These are phyloP conservation scores for Stichodactyla helianthus DNA, from an alignment of 64 coral and sea anemone species.

Conservation along the genomic window DNA sequence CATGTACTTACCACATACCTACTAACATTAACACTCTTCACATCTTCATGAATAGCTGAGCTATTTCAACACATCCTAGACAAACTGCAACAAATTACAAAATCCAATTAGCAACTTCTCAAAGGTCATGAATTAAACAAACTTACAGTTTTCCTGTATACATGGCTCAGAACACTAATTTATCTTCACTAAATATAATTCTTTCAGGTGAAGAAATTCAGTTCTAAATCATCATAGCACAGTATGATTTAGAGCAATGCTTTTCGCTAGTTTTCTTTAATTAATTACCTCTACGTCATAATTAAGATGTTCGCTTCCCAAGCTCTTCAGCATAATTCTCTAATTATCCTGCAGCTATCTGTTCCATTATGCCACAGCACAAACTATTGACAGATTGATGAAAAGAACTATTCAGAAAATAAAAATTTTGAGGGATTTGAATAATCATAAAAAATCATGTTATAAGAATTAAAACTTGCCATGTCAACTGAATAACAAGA, in stretches of 20 bases:
- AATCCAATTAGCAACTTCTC: neutral
- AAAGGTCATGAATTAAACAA: neutral
- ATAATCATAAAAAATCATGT: no score
- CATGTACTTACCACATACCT: no score
- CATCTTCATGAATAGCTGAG: neutral
- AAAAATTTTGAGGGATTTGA: no score
- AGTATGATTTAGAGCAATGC: neutral
- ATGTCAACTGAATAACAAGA: no score
- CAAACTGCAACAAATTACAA: neutral
- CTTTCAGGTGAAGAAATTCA: conserved; percentile 28
- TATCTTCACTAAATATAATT: neutral
- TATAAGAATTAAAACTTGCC: no score
- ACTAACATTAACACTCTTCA: no score
- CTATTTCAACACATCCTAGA: neutral
- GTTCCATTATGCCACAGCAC: neutral
- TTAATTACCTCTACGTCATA: neutral
- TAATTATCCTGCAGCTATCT: neutral
- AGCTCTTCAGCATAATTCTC: neutral
- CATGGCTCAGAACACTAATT: neutral
- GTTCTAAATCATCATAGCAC: neutral
- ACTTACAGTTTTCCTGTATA: neutral
- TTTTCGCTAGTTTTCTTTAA: neutral
- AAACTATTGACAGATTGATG: neutral
- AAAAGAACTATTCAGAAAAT: no score
- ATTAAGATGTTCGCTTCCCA: neutral